A percentile compares a stretch with the other conserved stretches of the same genome.
phyloP scores from a whole-genome alignment of 2,888 invertebrate species.

The Baronia brevicornis region DNA sequence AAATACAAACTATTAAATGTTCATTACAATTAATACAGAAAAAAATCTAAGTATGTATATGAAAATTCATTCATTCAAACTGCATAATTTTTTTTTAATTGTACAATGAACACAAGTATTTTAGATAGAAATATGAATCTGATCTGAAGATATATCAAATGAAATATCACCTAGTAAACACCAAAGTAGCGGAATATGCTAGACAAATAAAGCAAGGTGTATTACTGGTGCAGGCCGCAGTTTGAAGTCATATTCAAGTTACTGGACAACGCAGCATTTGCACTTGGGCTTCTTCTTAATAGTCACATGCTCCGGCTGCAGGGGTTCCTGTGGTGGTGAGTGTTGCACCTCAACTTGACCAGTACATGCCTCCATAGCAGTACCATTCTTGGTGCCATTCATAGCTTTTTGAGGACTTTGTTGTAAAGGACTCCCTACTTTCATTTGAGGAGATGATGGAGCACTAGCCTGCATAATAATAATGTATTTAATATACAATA shows the following conservation, averaged over 20 bases:
- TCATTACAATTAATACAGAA: not conserved
- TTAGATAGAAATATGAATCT: slow-evolving; percentile 20
- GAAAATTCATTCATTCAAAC: slow-evolving; percentile 11
- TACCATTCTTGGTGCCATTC: slow-evolving; percentile 70
- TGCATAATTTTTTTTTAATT: slow-evolving; percentile 7
- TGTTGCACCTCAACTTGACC: slow-evolving; percentile 83
- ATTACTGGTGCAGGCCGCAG: slow-evolving; percentile 37
- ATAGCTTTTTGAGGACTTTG: slow-evolving; percentile 54
- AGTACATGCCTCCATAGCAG: slow-evolving; percentile 46
- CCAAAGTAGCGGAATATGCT: slow-evolving; percentile 32
- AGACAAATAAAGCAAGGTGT: slow-evolving; percentile 37
- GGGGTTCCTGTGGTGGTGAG: slow-evolving; percentile 84
- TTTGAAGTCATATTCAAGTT: slow-evolving; percentile 42
- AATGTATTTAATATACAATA: slow-evolving; percentile 12
- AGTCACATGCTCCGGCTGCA: slow-evolving; percentile 92
- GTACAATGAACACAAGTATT: slow-evolving; percentile 26
- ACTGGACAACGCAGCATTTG: slow-evolving; percentile 96
- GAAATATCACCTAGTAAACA: slow-evolving; percentile 64
- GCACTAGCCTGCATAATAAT: slow-evolving; percentile 37
- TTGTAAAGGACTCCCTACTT: slow-evolving; percentile 43
- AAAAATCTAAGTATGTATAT: slow-evolving; percentile 4
- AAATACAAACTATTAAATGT: slow-evolving; percentile 25
- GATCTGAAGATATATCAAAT: slow-evolving; percentile 33
- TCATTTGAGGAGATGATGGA: slow-evolving; percentile 58
- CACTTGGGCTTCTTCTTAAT: slow-evolving; percentile 97